Evolutionary conservation across 2,888 invertebrate species (phyloP), one percentile per base, ranked within the genome.

Genomic region (Zygaena filipendulae): DNA sequence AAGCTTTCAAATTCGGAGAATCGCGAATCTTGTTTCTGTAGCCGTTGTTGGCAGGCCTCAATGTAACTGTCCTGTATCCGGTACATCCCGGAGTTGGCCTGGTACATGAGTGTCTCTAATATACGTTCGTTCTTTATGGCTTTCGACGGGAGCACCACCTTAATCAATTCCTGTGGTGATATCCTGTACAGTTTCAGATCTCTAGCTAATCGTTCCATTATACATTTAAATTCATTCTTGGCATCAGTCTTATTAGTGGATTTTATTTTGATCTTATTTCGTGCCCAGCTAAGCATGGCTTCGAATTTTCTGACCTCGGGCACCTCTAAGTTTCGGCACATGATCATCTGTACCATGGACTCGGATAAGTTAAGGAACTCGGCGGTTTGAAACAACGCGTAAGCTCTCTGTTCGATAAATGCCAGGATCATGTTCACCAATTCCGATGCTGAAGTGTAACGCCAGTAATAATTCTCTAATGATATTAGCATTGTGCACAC

Each of bases 341-440:
- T 92, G 43, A 93, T 92, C 91, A 92, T 92, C 58, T 93, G 92
- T 11, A 95, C 94, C 93, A 95, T 94, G 3, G 95, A 95, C 59
- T 95, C 95, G 42, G 94, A 95, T 21, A 95, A 84, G 42, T 89
- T 88, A 5, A 95, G 82, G 58, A 93, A 95, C 56, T 95, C 94
- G 1, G 87, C 74, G 28, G 88, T 88, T 53, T 91, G 89, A 67
- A 95, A 95, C 30, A 95, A 80, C 45, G 90, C 88, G 48, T 89
- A 89, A 5, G 94, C 92, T 51, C 92, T 84, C 36, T 92, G 91
- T 64, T 95, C 95, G 25, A 92, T 90, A 66, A 92, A 95, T 11
- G 92, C 90, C 36, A 95, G 80, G 48, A 95, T 95, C 92, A 95
- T 95, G 71, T 95, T 95, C 41, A 95, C 94, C 52, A 95, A 79